phyloP scores from a whole-genome alignment of 1,140 invertebrate species.

The Aphis craccivora region DNA sequence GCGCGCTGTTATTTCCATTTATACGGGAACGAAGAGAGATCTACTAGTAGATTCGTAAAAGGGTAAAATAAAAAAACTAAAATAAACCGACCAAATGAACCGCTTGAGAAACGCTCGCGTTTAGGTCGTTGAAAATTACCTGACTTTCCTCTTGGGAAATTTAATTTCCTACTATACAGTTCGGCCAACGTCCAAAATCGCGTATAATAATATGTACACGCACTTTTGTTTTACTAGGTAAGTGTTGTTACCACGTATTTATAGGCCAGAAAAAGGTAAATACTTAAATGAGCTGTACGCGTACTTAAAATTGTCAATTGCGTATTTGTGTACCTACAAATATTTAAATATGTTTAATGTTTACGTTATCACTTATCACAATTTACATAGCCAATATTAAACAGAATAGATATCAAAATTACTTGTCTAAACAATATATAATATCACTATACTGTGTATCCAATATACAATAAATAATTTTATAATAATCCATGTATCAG shows the following conservation, averaged over 20 bases:
- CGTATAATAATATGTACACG: neutral
- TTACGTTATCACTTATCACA: no score
- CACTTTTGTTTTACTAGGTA: neutral
- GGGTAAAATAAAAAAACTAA: neutral
- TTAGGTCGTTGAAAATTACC: slow-evolving; percentile 25
- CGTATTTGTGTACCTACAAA: neutral
- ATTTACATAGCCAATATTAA: neutral
- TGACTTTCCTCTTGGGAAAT: slow-evolving; percentile 43
- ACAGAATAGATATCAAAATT: neutral
- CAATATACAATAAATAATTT: neutral
- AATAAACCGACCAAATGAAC: neutral
- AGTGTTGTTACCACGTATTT: neutral
- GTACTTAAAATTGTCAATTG: neutral
- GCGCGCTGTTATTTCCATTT: neutral
- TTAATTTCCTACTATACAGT: slow-evolving; percentile 24
- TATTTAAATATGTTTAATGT: neutral
- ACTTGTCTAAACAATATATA: neutral
- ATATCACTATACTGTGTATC: neutral
- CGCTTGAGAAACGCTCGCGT: neutral
- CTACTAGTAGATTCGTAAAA: neutral
- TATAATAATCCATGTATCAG: neutral
- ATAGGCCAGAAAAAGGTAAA: neutral
- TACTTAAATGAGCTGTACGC: neutral
- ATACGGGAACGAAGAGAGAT: neutral
- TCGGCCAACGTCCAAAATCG: slow-evolving; percentile 2